phyloP scores from a whole-genome alignment of 2,797 vertebrate species.

The Arrhamphus sclerolepis region DNA sequence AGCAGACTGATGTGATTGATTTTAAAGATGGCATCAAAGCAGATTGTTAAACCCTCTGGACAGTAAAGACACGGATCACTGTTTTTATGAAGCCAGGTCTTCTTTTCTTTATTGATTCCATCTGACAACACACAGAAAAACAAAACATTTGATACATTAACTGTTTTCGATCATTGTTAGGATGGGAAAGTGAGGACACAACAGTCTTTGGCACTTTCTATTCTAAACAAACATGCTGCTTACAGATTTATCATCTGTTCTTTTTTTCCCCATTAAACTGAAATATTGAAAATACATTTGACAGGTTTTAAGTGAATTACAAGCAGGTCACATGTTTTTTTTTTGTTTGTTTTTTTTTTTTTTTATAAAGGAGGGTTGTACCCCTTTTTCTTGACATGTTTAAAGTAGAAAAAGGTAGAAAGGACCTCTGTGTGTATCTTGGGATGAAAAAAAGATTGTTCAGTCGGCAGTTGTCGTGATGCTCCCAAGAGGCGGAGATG shows the following conservation, averaged over 20 bases:
- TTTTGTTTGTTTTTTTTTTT: no score
- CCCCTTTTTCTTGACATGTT: slow-evolving; percentile 34
- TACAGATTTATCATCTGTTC: slow-evolving; percentile 49
- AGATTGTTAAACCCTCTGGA: neutral
- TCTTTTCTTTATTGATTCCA: slow-evolving; percentile 60
- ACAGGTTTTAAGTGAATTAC: slow-evolving; percentile 58
- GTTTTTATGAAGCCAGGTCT: slow-evolving; percentile 46
- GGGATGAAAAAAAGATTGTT: slow-evolving; percentile 26
- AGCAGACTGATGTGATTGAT: no score
- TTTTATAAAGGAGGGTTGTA: slow-evolving; percentile 40
- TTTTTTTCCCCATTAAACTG: slow-evolving; percentile 34
- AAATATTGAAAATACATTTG: slow-evolving; percentile 53
- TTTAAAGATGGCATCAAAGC: no score
- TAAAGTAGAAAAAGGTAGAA: slow-evolving; percentile 63
- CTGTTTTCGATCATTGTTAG: slow-evolving; percentile 27
- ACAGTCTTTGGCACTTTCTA: slow-evolving; percentile 71
- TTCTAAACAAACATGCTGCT: slow-evolving; percentile 73
- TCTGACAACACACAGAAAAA: slow-evolving; percentile 50
- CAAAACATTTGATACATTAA: slow-evolving; percentile 47
- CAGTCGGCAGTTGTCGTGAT: slow-evolving; percentile 45
- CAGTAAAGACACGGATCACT: slow-evolving; percentile 22
- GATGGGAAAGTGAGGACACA: slow-evolving; percentile 54
- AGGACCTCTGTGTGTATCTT: slow-evolving; percentile 22
- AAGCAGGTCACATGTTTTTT: slow-evolving; percentile 53
- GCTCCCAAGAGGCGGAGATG: slow-evolving; percentile 12